Base-by-base conservation (phyloP, 2,797 vertebrate species). In the Smutsia gigantea region DNA sequence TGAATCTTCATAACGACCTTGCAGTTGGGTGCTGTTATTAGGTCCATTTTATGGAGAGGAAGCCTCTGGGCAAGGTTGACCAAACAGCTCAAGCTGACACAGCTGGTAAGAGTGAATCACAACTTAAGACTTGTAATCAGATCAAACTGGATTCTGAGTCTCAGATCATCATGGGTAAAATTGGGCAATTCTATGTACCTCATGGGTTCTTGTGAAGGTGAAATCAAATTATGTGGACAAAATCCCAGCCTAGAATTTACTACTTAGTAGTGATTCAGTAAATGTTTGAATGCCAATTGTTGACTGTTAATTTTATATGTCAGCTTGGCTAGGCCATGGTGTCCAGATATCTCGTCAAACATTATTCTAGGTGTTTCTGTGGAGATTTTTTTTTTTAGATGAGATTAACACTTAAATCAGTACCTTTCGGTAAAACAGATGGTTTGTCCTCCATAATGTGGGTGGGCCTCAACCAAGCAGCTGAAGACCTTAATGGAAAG, bases 371-470 rank as follows among this genome's bases (percentile, higher is more conserved):
- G 37, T 59, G 21, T 91, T 91, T 84, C 23, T 39, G 11, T 25
- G 51, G 77, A 87, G 49, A 34, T 10, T 7, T 23, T 75, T 42
- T n/a, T n/a, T n/a, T n/a, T n/a, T n/a, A n/a, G n/a, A n/a, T n/a
- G n/a, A n/a, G n/a, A n/a, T n/a, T n/a, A 93, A 63, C 29, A 93
- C 79, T 90, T 68, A 93, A 61, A 75, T 78, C 27, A 57, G 21
- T 7, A 66, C 37, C 18, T 18, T 34, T 55, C 37, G 86, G 19
- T n/a, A 86, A 85, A 84, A 31, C 10, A 19, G 59, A 13, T 51
- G 1, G 29, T 23, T 69, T 87, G 57, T 0, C 53, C 37, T 85
- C 19, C n/a, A 34, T 10, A 23, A 42, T 17, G 34, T 68, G 2
- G 59, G 46, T 27, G 37, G 29, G 55, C 25, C 15, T 88, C 42